Conservation (phyloP, 2,113 vertebrate genomes). For the Oreochromis niloticus region DNA sequence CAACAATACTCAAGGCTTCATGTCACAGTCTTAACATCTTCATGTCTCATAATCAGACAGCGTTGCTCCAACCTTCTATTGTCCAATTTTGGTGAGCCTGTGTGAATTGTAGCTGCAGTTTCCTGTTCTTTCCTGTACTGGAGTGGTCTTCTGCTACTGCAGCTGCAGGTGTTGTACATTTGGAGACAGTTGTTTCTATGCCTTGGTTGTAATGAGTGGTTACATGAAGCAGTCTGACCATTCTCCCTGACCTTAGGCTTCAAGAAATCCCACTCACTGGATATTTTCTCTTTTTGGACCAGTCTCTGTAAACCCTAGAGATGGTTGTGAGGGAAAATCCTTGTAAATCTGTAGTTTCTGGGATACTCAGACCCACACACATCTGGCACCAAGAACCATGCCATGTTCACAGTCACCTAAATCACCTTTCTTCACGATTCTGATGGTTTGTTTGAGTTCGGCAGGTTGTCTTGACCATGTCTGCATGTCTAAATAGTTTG, state of each 20-base stretch:
- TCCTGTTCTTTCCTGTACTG: neutral
- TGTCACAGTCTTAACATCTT: neutral
- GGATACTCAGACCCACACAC: rapidly evolving
- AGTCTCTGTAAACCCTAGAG: neutral
- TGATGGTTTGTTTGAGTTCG: neutral
- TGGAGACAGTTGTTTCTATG: neutral
- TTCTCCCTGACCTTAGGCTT: neutral
- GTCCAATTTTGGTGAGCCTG: neutral
- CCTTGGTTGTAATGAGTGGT: neutral
- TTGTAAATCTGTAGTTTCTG: neutral
- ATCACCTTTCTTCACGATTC: neutral
- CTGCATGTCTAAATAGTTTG: neutral
- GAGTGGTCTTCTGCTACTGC: neutral
- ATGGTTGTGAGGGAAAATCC: rapidly evolving
- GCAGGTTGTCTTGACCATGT: neutral
- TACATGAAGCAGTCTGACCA: neutral
- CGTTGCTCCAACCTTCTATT: neutral
- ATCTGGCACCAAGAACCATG: neutral
- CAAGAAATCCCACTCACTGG: neutral
- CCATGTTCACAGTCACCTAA: neutral
- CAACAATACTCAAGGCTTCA: neutral
- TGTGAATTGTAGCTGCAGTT: neutral
- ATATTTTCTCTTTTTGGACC: neutral
- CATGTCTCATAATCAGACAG: neutral
- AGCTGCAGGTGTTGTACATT: neutral